Evolutionary conservation across 1,140 invertebrate genomes (phyloP).

Genomic region (Agrypnia vestita): DNA sequence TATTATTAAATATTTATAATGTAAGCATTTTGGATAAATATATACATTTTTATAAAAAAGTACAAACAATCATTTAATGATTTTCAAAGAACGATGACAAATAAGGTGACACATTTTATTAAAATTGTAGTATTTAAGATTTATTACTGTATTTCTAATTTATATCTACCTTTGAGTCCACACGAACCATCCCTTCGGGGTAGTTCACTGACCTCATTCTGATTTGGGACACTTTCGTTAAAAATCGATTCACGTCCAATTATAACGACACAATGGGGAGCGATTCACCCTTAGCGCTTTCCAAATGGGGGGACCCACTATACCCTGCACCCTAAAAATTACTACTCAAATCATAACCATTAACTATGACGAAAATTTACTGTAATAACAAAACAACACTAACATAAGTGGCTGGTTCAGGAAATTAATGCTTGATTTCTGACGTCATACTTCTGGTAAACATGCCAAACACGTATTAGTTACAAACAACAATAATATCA

Average conservation of each 20-base stretch:
- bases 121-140: no score
- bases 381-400: slow-evolving; percentile 16
- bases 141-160: no score
- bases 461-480: slow-evolving; percentile 22
- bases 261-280: slow-evolving; percentile 58
- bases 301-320: slow-evolving; percentile 25
- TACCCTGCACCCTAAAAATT: slow-evolving; percentile 26
- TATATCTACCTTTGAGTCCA: no score
- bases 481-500: not conserved
- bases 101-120: no score
- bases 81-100: no score
- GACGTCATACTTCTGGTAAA: slow-evolving; percentile 12
- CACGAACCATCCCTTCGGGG: no score
- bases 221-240: slow-evolving; percentile 47
- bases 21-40: no score
- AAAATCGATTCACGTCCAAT: slow-evolving; percentile 57
- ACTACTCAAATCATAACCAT: slow-evolving; percentile 41
- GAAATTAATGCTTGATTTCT: slow-evolving; percentile 37
- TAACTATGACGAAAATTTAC: not conserved
- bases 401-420: not conserved
- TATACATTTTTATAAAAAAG: no score
- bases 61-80: no score
- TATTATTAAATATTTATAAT: no score
- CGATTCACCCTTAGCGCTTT: slow-evolving; percentile 51
- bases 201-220: slow-evolving; percentile 42